Conservation (phyloP, 2,797 vertebrate species). For the Xerus rutilus region DNA sequence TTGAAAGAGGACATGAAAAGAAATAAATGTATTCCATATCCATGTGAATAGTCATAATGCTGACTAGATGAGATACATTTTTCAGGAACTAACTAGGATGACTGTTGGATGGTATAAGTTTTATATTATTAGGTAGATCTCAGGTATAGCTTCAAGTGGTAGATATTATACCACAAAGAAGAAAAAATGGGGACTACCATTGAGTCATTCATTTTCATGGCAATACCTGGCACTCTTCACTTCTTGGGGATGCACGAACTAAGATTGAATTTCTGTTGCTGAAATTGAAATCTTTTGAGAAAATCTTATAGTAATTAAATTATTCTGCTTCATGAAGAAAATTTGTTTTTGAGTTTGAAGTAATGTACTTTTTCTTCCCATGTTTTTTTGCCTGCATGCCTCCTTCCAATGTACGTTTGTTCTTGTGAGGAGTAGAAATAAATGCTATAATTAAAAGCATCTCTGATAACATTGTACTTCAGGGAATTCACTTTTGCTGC, state of each 20-base stretch:
- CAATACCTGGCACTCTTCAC: conserved; percentile 46
- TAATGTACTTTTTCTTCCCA: conserved; percentile 1
- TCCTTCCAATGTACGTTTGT: conserved; percentile 32
- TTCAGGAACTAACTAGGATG: conserved; percentile 53
- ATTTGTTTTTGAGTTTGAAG: conserved; percentile 39
- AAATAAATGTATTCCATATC: conserved; percentile 35
- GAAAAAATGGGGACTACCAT: neutral
- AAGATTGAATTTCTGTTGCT: conserved; percentile 60
- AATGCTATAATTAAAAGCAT: conserved; percentile 66
- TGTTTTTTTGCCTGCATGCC: conserved; percentile 3
- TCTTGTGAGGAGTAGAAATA: conserved; percentile 26
- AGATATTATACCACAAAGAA: conserved; percentile 46
- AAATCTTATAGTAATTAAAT: conserved; percentile 62
- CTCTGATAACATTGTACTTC: conserved; percentile 52
- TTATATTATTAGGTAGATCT: conserved; percentile 52
- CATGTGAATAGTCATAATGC: conserved; percentile 6
- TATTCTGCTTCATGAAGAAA: conserved; percentile 40
- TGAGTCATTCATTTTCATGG: conserved; percentile 41
- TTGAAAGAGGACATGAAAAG: neutral
- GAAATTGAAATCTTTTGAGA: conserved; percentile 54
- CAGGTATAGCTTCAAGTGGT: neutral
- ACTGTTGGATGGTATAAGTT: conserved; percentile 17
- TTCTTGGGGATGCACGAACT: conserved; percentile 13
- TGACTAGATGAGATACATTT: conserved; percentile 54
- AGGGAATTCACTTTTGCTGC: conserved; percentile 64